phyloP scores from a whole-genome alignment of 1,140 invertebrate species.

The Ceratina japonica region DNA sequence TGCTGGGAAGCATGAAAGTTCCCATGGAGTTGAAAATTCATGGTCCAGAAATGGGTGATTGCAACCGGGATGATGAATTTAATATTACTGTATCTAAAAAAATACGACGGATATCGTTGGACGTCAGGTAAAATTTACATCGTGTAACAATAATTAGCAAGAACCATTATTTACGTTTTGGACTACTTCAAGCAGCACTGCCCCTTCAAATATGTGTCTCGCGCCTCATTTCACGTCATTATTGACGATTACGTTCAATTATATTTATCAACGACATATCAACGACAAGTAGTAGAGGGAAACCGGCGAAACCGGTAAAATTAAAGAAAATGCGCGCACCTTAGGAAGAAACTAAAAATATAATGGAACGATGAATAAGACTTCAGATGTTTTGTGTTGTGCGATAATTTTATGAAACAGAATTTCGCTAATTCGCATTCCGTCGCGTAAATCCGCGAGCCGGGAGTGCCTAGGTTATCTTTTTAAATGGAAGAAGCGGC shows the following conservation, averaged over 20 bases:
- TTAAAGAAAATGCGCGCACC: constrained; percentile 11
- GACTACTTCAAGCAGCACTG: background rate
- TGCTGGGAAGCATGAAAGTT: background rate
- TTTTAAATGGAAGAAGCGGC: constrained; percentile 69
- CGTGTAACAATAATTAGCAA: background rate
- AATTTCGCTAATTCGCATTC: constrained; percentile 6
- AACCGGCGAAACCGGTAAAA: too few relatives aligned
- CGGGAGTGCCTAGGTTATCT: constrained; percentile 43
- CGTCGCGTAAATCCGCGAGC: background rate
- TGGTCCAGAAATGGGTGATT: background rate
- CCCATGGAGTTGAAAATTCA: constrained; percentile 2
- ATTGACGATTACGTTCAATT: constrained; percentile 23
- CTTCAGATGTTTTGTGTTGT: background rate
- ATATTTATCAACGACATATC: constrained; percentile 33
- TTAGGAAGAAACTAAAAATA: background rate
- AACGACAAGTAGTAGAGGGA: background rate
- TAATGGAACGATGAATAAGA: constrained; percentile 34
- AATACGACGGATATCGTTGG: too few relatives aligned
- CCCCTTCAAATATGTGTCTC: background rate
- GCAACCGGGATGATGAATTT: background rate
- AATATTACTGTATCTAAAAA: background rate
- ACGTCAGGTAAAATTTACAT: background rate
- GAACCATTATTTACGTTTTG: background rate
- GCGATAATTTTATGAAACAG: constrained; percentile 15
- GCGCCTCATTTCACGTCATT: background rate